These are phyloP conservation scores for Dynastes grantii DNA, from an alignment of 2,888 invertebrate species.

Conservation along the genomic window DNA sequence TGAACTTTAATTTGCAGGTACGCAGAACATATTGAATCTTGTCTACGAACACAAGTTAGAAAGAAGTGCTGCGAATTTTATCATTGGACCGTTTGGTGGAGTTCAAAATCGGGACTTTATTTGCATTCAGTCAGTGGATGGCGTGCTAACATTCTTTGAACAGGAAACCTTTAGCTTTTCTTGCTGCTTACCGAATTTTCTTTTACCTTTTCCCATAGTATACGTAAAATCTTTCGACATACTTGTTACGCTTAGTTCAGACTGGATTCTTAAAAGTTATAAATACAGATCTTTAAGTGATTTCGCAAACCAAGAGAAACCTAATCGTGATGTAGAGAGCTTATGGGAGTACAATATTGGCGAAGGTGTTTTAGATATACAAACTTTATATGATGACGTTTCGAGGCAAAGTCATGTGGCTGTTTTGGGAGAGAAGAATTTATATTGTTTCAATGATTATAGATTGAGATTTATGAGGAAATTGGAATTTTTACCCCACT, in stretches of 20 bases:
- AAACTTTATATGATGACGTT: slow-evolving; percentile 66
- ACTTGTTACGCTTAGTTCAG: slow-evolving; percentile 87
- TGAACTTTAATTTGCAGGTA: slow-evolving; percentile 71
- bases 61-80: slow-evolving; percentile 84
- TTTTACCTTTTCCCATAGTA: slow-evolving; percentile 88
- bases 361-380: slow-evolving; percentile 71
- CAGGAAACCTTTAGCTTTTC: slow-evolving; percentile 92
- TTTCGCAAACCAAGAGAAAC: slow-evolving; percentile 75
- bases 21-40: slow-evolving; percentile 79
- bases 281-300: slow-evolving; percentile 87
- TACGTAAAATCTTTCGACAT: slow-evolving; percentile 88
- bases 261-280: slow-evolving; percentile 89
- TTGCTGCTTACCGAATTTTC: slow-evolving; percentile 84
- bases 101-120: slow-evolving; percentile 88
- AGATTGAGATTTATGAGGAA: slow-evolving; percentile 87
- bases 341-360: slow-evolving; percentile 91
- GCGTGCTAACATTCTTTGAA: slow-evolving; percentile 91
- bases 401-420: slow-evolving; percentile 82
- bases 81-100: slow-evolving; percentile 90
- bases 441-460: slow-evolving; percentile 88
- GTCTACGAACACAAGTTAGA: slow-evolving; percentile 88
- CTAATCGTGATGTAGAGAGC: slow-evolving; percentile 77
- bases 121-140: slow-evolving; percentile 93
- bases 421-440: slow-evolving; percentile 87
- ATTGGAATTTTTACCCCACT: slow-evolving; percentile 87